Evolutionary conservation across 1,140 invertebrate species (phyloP), one percentile per base, ranked within the genome.

Genomic region (Nixonia krombeini): DNA sequence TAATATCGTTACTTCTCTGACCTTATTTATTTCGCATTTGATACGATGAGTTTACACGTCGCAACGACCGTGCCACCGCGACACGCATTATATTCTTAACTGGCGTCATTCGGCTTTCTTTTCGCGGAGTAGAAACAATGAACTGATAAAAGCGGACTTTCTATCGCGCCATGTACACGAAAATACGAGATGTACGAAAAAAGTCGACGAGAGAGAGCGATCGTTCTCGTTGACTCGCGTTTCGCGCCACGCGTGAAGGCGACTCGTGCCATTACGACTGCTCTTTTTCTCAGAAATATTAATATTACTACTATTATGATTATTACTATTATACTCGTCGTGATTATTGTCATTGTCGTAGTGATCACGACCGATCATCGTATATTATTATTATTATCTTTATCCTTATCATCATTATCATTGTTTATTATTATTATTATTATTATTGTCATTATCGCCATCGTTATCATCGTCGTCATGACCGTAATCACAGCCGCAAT

Each of bases 251-350:
- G 8, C 9, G 9, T 31, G 8, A 4, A 31, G 3, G 7, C 61
- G 45, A 62, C 62, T 68, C 57, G 57, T 62, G 57, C 41, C 45
- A 51, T 13, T 67, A 35, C 51, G 58, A 61, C 63, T 49, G 63
- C 38, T 69, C 53, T 63, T 69, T 52, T 68, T 62, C 52, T 63
- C 55, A 73, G 73, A 58, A 62, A 74, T 64, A 50, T 47, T 67
- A 51, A 64, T 62, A 57, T 49, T 72, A 78, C 72, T 73, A 76
- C 70, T 78, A 72, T 63, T 73, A 52, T 72, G 64, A 70, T 78
- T 74, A 75, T 70, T 69, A 55, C 73, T 55, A 56, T 72, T 70
- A 72, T 72, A 68, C 69, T n/a, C n/a, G n/a, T n/a, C n/a, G n/a
- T n/a, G n/a, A n/a, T 73, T 74, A 62, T 73, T 56, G 61, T 70